Evolutionary conservation across 2,797 vertebrate species (phyloP).

Genomic region (Argentina silus): DNA sequence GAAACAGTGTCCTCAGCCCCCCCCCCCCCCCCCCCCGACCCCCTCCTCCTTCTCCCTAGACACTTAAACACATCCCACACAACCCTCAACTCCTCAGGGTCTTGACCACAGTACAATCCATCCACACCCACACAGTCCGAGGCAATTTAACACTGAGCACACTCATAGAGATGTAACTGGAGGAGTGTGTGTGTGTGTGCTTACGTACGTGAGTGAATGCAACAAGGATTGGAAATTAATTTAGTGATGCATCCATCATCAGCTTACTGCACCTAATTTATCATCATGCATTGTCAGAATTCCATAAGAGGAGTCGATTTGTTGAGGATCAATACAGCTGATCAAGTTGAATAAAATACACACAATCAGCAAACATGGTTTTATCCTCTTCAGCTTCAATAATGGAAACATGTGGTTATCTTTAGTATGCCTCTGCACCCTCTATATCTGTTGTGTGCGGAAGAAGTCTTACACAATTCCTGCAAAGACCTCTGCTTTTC

Average conservation of each 20-base stretch:
- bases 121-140: slow-evolving; percentile 19
- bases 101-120: slow-evolving; percentile 53
- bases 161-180: slow-evolving; percentile 61
- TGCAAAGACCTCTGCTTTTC: slow-evolving; percentile 16
- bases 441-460: too few species aligned
- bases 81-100: slow-evolving; percentile 38
- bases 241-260: slow-evolving; percentile 38
- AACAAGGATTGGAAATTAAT: slow-evolving; percentile 28
- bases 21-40: background rate
- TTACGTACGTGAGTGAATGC: slow-evolving; percentile 19
- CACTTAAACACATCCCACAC: slow-evolving; percentile 45
- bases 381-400: background rate
- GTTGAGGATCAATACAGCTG: background rate
- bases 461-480: slow-evolving; percentile 1
- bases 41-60: slow-evolving; percentile 21
- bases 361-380: too few species aligned
- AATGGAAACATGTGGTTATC: background rate
- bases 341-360: background rate
- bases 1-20: slow-evolving; percentile 72
- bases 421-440: background rate
- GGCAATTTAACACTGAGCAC: slow-evolving; percentile 37
- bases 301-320: background rate
- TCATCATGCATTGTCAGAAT: slow-evolving; percentile 31
- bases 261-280: slow-evolving; percentile 42
- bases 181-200: slow-evolving; percentile 32